These are phyloP conservation scores for Diadophis punctatus DNA, from an alignment of 2,113 vertebrate species.

Conservation along the genomic window DNA sequence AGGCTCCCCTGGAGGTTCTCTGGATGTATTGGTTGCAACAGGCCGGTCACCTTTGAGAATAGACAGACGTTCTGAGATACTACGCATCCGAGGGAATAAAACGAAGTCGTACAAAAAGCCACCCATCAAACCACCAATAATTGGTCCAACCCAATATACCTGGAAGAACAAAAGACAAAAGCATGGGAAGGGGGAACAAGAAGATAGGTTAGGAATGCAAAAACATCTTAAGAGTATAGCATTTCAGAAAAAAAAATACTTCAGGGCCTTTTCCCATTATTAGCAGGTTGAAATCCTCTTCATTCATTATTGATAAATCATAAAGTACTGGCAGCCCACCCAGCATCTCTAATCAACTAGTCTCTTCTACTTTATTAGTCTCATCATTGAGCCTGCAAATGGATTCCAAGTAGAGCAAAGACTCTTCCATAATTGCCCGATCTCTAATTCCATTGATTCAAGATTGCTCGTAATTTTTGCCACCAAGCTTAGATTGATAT, in stretches of 20 bases:
- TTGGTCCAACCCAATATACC: slow-evolving; percentile 92
- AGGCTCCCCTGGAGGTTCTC: slow-evolving; percentile 78
- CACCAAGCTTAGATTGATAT: background rate
- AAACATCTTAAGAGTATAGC: background rate
- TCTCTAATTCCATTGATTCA: background rate
- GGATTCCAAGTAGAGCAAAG: background rate
- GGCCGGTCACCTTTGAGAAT: slow-evolving; percentile 81
- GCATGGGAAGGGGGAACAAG: background rate
- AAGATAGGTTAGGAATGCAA: background rate
- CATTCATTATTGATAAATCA: background rate
- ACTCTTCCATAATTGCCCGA: background rate
- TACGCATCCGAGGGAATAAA: slow-evolving; percentile 85
- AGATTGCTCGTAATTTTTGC: background rate
- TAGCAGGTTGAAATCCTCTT: background rate
- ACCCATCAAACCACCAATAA: slow-evolving; percentile 83
- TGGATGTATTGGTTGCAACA: slow-evolving; percentile 73
- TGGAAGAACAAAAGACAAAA: slow-evolving; percentile 53
- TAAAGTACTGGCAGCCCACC: background rate
- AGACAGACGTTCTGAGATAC: slow-evolving; percentile 86
- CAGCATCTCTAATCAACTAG: background rate
- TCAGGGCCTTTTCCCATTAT: background rate
- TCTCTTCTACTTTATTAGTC: background rate
- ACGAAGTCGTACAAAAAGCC: slow-evolving; percentile 88
- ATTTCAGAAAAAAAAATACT: background rate
- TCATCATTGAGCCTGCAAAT: background rate